A percentile compares a stretch with the other conserved stretches of the same genome.
phyloP scores from a whole-genome alignment of 64 coral and sea anemone genomes.

The Actinia equina region DNA sequence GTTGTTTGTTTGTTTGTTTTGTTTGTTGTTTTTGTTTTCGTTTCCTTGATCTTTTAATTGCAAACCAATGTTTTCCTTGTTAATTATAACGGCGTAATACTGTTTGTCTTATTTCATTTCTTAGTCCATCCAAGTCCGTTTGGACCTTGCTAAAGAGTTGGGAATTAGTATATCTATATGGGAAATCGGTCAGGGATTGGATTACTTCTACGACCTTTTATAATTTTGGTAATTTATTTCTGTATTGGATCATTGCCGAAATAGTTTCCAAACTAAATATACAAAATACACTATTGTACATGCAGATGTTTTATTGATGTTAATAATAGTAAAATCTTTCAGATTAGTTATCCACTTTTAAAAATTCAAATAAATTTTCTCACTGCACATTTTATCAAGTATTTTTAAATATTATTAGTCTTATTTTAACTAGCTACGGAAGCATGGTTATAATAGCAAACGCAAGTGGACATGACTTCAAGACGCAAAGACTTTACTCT shows the following conservation, averaged over 20 bases:
- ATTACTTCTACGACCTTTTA: slow-evolving; percentile 95
- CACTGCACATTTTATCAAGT: background rate
- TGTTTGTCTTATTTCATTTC: slow-evolving; percentile 29
- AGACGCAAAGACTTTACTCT: no score
- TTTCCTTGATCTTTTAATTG: no score
- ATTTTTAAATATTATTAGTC: no score
- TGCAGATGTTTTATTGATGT: background rate
- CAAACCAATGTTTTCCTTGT: no score
- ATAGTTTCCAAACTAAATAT: background rate
- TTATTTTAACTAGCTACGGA: no score
- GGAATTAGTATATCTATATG: slow-evolving; percentile 90
- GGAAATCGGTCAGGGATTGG: slow-evolving; percentile 97
- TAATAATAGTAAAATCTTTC: background rate
- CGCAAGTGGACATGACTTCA: no score
- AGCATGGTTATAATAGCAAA: no score
- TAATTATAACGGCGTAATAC: no score
- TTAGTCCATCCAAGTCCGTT: slow-evolving; percentile 83
- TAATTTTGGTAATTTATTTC: slow-evolving; percentile 22
- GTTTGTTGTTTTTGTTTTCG: no score
- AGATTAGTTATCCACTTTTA: no score
- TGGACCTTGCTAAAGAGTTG: slow-evolving; percentile 84
- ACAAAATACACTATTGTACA: background rate
- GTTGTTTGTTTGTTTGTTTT: no score
- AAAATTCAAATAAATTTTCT: background rate
- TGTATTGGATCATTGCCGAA: background rate